Conservation (phyloP, 2,113 vertebrate species). For the Sprattus sprattus region DNA sequence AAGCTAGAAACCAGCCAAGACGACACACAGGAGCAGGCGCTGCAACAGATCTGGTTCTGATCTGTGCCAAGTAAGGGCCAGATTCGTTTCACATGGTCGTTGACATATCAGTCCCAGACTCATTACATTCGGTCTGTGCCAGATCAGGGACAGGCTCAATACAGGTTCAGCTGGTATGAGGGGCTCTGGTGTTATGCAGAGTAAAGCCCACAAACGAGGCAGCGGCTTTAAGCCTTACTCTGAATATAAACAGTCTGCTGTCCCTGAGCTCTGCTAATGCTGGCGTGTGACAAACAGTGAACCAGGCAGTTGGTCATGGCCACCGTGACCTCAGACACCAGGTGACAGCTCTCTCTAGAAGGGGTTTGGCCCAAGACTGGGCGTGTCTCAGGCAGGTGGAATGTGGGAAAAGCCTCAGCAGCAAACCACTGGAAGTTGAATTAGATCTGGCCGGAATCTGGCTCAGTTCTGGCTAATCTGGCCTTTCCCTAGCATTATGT, state of each 20-base stretch:
- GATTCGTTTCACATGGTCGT: neutral
- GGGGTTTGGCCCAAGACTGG: neutral
- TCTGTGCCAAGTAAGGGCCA: neutral
- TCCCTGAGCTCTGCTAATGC: slow-evolving; percentile 2
- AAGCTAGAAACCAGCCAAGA: neutral
- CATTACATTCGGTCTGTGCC: neutral
- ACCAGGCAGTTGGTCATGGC: neutral
- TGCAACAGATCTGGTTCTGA: neutral
- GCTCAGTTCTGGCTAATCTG: neutral
- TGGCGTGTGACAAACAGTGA: neutral
- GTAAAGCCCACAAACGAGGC: neutral
- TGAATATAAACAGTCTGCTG: slow-evolving; percentile 7
- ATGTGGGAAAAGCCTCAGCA: too few species aligned
- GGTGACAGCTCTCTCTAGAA: too few species aligned
- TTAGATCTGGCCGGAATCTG: neutral
- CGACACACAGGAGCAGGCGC: neutral
- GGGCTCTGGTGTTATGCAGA: neutral
- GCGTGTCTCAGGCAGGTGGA: too few species aligned
- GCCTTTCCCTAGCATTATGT: neutral
- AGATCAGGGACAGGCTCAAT: neutral
- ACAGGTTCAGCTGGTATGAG: neutral
- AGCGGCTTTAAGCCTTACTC: neutral
- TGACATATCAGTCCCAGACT: neutral
- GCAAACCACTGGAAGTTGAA: neutral
- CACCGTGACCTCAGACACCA: neutral